These are phyloP conservation scores for Heliconius cydno DNA, from an alignment of 2,888 invertebrate genomes.

Conservation along the genomic window DNA sequence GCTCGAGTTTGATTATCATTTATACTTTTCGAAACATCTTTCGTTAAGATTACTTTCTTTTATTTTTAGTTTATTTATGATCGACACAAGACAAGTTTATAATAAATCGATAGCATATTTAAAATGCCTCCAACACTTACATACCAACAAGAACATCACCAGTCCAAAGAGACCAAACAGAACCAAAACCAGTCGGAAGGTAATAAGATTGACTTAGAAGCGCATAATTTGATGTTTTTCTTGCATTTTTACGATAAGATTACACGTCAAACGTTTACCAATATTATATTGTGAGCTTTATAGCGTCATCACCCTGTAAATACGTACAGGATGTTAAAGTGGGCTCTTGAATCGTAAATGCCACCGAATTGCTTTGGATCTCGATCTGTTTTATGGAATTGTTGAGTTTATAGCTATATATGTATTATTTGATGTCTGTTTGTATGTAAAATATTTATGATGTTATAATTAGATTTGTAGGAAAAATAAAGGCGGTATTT, in stretches of 20 bases:
- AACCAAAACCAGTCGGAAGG: constrained; percentile 14
- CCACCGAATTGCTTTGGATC: constrained; percentile 68
- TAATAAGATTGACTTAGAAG: constrained; percentile 48
- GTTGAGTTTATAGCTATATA: constrained; percentile 16
- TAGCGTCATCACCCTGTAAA: constrained; percentile 69
- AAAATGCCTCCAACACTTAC: not conserved
- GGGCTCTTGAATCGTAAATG: constrained; percentile 74
- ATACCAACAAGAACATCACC: not conserved
- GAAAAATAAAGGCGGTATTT: too few relatives aligned
- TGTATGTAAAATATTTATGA: not conserved
- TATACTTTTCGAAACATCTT: not conserved
- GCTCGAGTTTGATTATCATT: too few relatives aligned
- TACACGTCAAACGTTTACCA: constrained; percentile 75
- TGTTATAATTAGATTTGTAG: not conserved
- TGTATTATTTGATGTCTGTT: not conserved
- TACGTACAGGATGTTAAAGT: constrained; percentile 69
- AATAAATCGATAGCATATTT: not conserved
- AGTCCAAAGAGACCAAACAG: too few relatives aligned
- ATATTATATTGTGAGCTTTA: constrained; percentile 71
- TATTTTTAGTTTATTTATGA: not conserved
- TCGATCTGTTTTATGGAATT: constrained; percentile 70
- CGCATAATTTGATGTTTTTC: constrained; percentile 44
- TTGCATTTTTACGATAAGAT: constrained; percentile 59
- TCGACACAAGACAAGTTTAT: not conserved
- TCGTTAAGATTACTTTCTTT: not conserved